Percentiles rank a stretch among this genome's conserved stretches.
These are phyloP conservation scores for Cephus rjabovi DNA, from an alignment of 2,888 invertebrate genomes.

Conservation along the genomic window DNA sequence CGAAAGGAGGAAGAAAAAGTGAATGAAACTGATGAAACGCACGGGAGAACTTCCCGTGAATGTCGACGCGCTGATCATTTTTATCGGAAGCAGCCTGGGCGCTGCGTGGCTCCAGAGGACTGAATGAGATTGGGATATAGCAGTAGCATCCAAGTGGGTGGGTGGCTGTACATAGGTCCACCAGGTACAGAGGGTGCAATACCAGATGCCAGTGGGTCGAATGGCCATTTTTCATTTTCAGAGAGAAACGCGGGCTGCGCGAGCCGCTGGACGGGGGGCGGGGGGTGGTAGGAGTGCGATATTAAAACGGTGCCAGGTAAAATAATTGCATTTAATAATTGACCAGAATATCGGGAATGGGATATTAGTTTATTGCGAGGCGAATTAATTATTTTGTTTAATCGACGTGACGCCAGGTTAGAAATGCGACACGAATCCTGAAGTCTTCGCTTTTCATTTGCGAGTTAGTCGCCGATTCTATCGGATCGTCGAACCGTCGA, in stretches of 20 bases:
- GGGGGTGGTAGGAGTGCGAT: slow-evolving; percentile 36
- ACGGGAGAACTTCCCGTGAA: neutral
- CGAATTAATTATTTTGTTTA: slow-evolving; percentile 57
- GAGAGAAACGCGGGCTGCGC: neutral
- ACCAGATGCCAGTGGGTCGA: neutral
- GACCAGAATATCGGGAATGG: slow-evolving; percentile 58
- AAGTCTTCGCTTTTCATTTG: neutral
- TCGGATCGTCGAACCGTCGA: neutral
- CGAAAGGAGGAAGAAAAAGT: neutral
- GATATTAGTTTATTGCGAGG: slow-evolving; percentile 55
- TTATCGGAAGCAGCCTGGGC: neutral
- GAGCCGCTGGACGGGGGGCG: neutral
- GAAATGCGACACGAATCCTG: slow-evolving; percentile 33
- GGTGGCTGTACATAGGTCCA: neutral
- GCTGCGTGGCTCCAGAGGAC: neutral
- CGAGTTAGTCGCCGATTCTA: neutral
- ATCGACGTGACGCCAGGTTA: slow-evolving; percentile 45
- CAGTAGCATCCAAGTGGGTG: neutral
- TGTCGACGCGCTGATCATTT: neutral
- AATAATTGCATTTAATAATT: slow-evolving; percentile 61
- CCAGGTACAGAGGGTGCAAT: neutral
- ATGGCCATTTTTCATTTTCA: neutral
- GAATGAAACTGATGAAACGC: neutral
- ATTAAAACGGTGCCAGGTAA: slow-evolving; percentile 56
- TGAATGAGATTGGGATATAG: neutral